Conservation (phyloP, 2,888 invertebrate genomes). For the Himalopsyche japonica region DNA sequence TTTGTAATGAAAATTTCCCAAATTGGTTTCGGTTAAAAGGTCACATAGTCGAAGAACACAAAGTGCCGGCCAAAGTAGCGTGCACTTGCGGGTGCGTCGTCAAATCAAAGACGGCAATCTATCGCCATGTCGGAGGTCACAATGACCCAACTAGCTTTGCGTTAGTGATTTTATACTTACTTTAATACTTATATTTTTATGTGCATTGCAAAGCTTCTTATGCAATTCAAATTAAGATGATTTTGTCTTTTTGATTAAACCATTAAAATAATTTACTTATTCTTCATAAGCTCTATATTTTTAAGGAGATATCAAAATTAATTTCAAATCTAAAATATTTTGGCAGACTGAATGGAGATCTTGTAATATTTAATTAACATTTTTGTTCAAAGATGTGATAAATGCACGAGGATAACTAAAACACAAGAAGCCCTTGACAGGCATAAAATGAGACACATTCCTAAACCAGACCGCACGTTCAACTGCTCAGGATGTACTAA, state of each 20-base stretch:
- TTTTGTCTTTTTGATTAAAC: background rate
- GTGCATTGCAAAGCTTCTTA: background rate
- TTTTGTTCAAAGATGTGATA: slow-evolving; percentile 52
- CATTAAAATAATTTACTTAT: background rate
- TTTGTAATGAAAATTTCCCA: slow-evolving; percentile 51
- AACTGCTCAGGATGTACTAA: slow-evolving; percentile 56
- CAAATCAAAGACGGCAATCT: slow-evolving; percentile 58
- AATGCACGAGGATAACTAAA: slow-evolving; percentile 59
- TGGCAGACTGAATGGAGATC: too few relatives aligned
- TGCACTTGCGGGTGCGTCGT: slow-evolving; percentile 57
- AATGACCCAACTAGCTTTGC: slow-evolving; percentile 56
- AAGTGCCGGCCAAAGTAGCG: slow-evolving; percentile 50
- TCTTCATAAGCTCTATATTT: slow-evolving; percentile 1
- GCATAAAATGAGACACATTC: slow-evolving; percentile 59
- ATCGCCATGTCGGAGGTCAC: slow-evolving; percentile 60
- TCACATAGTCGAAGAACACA: slow-evolving; percentile 51
- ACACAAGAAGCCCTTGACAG: slow-evolving; percentile 54
- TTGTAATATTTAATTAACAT: background rate
- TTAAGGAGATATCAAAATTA: background rate
- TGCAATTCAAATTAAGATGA: background rate
- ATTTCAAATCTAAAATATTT: background rate
- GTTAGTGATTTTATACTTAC: slow-evolving; percentile 46
- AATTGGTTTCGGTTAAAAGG: slow-evolving; percentile 57
- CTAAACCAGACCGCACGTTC: slow-evolving; percentile 58
- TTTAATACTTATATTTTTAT: background rate